Conservation (phyloP, 2,888 invertebrate genomes). For the Frankliniella intonsa region DNA sequence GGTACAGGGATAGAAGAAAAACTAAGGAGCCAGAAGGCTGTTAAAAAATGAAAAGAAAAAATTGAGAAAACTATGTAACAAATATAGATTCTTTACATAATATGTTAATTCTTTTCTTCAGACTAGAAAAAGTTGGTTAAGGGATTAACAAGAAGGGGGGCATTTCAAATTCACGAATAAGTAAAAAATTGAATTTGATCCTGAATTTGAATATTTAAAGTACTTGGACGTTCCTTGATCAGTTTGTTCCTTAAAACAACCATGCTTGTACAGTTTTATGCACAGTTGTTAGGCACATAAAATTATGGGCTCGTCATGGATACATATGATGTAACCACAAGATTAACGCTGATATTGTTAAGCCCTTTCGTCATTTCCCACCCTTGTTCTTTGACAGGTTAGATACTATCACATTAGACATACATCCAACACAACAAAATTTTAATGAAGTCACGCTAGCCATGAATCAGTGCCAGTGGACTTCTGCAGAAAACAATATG, state of each 20-base stretch:
- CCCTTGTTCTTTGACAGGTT: background rate
- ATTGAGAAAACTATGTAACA: constrained; percentile 25
- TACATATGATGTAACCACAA: background rate
- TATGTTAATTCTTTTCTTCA: constrained; percentile 25
- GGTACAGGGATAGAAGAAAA: constrained; percentile 21
- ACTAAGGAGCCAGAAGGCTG: constrained; percentile 19
- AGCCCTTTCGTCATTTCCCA: background rate
- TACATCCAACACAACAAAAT: background rate
- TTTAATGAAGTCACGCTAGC: background rate
- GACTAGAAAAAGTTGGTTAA: constrained; percentile 25
- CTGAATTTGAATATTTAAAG: constrained; percentile 3
- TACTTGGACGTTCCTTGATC: constrained; percentile 1
- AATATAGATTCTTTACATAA: constrained; percentile 27
- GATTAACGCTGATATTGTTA: background rate
- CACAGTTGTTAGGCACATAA: background rate
- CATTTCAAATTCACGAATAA: constrained; percentile 16
- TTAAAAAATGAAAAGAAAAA: constrained; percentile 12
- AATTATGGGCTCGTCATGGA: background rate
- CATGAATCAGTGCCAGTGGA: background rate
- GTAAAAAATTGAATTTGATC: constrained; percentile 10
- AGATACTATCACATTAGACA: background rate
- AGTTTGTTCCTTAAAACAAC: background rate
- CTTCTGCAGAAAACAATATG: background rate
- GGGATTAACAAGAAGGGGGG: constrained; percentile 12
- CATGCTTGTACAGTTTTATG: background rate